These are phyloP conservation scores for Eriocheir sinensis DNA, from an alignment of 1,140 invertebrate species.

Conservation along the genomic window DNA sequence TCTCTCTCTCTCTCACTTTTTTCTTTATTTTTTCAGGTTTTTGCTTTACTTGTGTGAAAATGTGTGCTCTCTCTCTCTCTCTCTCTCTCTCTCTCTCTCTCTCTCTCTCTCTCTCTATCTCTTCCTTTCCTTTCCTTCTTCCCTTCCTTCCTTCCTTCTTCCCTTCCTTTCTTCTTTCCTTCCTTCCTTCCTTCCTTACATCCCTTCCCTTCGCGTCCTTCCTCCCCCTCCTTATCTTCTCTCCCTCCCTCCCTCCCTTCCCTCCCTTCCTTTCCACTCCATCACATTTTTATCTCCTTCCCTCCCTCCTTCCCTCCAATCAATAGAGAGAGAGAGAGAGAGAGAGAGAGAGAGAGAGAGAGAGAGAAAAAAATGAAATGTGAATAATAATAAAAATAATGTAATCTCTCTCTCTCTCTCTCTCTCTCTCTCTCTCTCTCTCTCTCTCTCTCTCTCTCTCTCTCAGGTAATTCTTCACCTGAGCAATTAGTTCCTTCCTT, in stretches of 20 bases:
- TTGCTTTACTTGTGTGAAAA: neutral
- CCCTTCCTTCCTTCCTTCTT: too few species aligned
- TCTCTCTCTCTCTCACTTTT: conserved; percentile 39
- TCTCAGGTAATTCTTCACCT: too few species aligned
- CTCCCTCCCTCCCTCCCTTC: too few species aligned
- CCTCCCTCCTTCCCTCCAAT: neutral
- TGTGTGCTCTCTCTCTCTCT: conserved; percentile 41
- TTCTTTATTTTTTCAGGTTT: too few species aligned
- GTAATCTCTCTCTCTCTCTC: neutral
- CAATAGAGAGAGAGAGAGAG: too few species aligned
- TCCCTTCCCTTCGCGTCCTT: too few species aligned
- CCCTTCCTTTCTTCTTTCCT: neutral
- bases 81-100: conserved; percentile 31
- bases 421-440: conserved; percentile 49
- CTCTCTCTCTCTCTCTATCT: neutral
- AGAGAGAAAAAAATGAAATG: too few species aligned
- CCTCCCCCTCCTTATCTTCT: too few species aligned
- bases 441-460: conserved; percentile 19
- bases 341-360: too few species aligned
- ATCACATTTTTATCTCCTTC: neutral
- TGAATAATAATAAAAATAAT: too few species aligned
- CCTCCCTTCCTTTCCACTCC: too few species aligned
- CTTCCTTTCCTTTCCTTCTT: neutral
- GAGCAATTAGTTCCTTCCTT: too few species aligned
- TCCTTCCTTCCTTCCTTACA: neutral